Conservation (phyloP, 2,888 invertebrate species). For the Orchestes rusci region DNA sequence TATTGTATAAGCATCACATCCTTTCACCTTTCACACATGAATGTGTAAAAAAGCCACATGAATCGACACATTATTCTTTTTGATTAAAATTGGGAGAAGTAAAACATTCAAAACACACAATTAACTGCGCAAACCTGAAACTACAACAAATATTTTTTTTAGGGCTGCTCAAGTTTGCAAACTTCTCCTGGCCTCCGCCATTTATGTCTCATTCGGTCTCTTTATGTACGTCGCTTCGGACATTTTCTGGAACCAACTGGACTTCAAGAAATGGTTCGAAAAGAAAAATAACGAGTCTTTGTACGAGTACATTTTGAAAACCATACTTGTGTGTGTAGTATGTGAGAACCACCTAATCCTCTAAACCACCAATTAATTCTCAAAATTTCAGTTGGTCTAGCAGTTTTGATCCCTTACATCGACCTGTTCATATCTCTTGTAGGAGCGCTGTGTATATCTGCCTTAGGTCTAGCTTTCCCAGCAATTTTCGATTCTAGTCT, state of each 20-base stretch:
- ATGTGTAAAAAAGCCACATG: too few relatives aligned
- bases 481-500: conserved; percentile 80
- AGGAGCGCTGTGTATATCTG: conserved; percentile 82
- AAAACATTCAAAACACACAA: too few relatives aligned
- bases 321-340: conserved; percentile 68
- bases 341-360: conserved; percentile 56
- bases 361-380: background rate
- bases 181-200: conserved; percentile 66
- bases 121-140: too few relatives aligned
- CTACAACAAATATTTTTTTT: too few relatives aligned
- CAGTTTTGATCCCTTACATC: conserved; percentile 76
- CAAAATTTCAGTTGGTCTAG: conserved; percentile 63
- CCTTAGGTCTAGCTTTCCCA: conserved; percentile 83
- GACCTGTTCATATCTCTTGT: conserved; percentile 73
- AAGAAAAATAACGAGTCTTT: conserved; percentile 53
- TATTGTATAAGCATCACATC: too few relatives aligned
- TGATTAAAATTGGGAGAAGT: too few relatives aligned
- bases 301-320: conserved; percentile 73
- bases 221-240: conserved; percentile 95
- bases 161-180: conserved; percentile 67
- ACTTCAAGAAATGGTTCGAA: conserved; percentile 53
- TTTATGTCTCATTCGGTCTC: conserved; percentile 86
- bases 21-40: too few relatives aligned
- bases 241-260: conserved; percentile 77
- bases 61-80: too few relatives aligned